Evolutionary conservation across 2,888 invertebrate species (phyloP).

Genomic region (Acheta domesticus): DNA sequence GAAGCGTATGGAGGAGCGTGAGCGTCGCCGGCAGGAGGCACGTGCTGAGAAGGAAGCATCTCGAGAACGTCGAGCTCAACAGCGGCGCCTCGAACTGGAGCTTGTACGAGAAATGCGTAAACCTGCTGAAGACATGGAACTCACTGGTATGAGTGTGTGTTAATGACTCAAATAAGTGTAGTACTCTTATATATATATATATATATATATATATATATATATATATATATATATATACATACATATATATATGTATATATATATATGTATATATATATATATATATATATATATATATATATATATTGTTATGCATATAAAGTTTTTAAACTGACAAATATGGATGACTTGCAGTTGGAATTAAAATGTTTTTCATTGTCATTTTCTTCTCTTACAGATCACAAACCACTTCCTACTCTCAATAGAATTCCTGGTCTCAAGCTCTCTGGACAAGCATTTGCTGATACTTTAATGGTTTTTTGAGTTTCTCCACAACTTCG

Average conservation of each 20-base stretch:
- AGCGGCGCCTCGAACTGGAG: constrained; percentile 62
- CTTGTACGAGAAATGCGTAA: constrained; percentile 71
- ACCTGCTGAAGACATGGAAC: constrained; percentile 87
- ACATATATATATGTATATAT: not conserved
- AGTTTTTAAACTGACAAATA: not conserved
- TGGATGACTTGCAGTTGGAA: no score
- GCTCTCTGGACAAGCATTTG: constrained; percentile 83
- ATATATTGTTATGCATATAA: no score
- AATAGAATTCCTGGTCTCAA: constrained; percentile 75
- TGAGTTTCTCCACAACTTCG: constrained; percentile 95
- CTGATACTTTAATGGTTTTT: constrained; percentile 91
- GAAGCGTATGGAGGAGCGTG: constrained; percentile 82
- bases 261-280: not conserved
- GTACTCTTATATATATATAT: not conserved
- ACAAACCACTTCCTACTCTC: constrained; percentile 66
- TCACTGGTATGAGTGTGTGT: constrained; percentile 52
- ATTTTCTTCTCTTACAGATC: constrained; percentile 50
- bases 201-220: not conserved
- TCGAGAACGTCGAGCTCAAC: constrained; percentile 79
- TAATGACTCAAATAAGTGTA: not conserved
- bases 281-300: not conserved
- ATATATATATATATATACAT: not conserved
- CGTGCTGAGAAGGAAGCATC: constrained; percentile 80
- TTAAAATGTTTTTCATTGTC: no score
- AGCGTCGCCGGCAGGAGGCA: constrained; percentile 69